Percentiles rank a stretch among this genome's conserved stretches.
These are phyloP conservation scores for Drosophila orena DNA, from an alignment of 1,140 invertebrate genomes.

Conservation along the genomic window DNA sequence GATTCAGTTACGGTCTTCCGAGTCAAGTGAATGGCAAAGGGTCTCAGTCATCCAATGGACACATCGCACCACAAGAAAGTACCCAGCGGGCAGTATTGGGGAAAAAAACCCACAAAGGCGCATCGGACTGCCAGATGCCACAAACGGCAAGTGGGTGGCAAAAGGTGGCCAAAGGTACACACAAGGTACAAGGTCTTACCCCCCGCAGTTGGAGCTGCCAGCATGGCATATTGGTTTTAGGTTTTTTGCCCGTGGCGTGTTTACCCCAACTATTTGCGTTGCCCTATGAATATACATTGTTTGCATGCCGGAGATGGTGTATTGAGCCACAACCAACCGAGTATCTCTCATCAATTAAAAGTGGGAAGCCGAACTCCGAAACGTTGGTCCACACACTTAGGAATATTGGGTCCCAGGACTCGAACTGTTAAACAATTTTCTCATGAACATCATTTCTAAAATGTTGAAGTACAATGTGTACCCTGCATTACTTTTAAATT, in stretches of 20 bases:
- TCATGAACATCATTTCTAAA: background rate
- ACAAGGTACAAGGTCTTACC: background rate
- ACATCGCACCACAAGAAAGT: slow-evolving; percentile 25
- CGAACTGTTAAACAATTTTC: background rate
- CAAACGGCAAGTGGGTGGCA: slow-evolving; percentile 5
- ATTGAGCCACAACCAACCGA: slow-evolving; percentile 2
- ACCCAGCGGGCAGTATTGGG: slow-evolving; percentile 9
- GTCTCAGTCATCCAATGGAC: slow-evolving; percentile 20
- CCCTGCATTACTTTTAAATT: too few species aligned
- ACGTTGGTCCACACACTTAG: background rate
- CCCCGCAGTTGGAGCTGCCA: slow-evolving; percentile 26
- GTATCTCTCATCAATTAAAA: slow-evolving; percentile 56
- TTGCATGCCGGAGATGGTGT: slow-evolving; percentile 6
- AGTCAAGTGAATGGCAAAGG: slow-evolving; percentile 35
- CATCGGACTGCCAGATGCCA: slow-evolving; percentile 13
- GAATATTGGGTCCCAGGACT: background rate
- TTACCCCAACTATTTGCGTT: slow-evolving; percentile 40
- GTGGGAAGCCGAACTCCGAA: slow-evolving; percentile 44
- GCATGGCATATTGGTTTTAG: slow-evolving; percentile 65
- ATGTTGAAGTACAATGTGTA: too few species aligned
- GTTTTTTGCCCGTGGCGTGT: slow-evolving; percentile 1
- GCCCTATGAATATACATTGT: slow-evolving; percentile 43
- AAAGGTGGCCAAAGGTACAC: background rate
- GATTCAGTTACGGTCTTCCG: background rate
- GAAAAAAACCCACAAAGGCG: slow-evolving; percentile 10